phyloP scores from a whole-genome alignment of 2,113 vertebrate genomes.

The Nycticorax nycticorax region DNA sequence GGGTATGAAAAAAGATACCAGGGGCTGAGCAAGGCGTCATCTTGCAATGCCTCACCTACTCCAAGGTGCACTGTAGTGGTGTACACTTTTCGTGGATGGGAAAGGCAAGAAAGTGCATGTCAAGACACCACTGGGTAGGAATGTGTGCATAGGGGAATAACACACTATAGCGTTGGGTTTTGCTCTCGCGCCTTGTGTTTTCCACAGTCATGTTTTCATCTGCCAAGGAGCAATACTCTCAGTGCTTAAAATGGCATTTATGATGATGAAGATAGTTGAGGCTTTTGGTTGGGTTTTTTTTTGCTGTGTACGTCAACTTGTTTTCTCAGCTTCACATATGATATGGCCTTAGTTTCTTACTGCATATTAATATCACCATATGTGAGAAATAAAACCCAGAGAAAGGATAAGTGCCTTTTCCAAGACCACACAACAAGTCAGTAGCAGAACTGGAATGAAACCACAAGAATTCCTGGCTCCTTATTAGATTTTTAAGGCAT shows the following conservation, averaged over 20 bases:
- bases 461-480: constrained; percentile 62
- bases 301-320: neutral
- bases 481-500: constrained; percentile 41
- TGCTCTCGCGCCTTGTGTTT: neutral
- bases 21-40: neutral
- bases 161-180: neutral
- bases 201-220: neutral
- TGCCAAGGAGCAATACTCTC: neutral
- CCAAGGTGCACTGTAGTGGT: neutral
- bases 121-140: neutral
- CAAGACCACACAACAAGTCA: constrained; percentile 60
- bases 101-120: neutral
- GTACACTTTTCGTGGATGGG: neutral
- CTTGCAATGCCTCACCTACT: neutral
- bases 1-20: accelerated
- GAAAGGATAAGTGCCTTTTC: constrained; percentile 35
- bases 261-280: neutral
- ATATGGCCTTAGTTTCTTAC: neutral
- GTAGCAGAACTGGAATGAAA: constrained; percentile 57
- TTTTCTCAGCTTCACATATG: constrained; percentile 24
- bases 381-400: constrained; percentile 16
- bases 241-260: neutral
- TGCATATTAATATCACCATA: constrained; percentile 29
- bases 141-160: neutral
- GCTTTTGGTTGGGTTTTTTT: neutral